Base-by-base conservation (phyloP, 2,888 invertebrate genomes). In the Zaprionus obscuricornis region DNA sequence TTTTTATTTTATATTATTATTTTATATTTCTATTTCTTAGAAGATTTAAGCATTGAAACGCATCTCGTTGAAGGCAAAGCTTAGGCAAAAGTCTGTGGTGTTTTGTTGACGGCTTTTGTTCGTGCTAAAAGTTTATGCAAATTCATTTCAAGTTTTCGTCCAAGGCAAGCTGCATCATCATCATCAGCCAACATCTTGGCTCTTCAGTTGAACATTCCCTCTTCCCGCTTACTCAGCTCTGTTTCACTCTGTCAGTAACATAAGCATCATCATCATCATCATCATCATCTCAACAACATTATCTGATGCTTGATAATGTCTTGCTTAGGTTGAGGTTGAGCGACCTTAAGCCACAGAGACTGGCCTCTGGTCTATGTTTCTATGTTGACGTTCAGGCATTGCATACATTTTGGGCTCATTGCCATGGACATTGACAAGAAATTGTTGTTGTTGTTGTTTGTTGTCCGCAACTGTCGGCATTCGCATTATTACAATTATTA, bases 401-500 rank as follows among this genome's bases (percentile, higher is more conserved):
- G 51, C 62, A 47, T 34, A 54, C 27, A 63, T 45, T n/a, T 62
- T 71, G 57, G 67, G 60, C 67, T 59, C 68, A 46, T 29, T 39
- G 55, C 42, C 60, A 50, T 29, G 66, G 31, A 55, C 51, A 55
- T 29, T 16, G 33, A 27, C 37, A 37, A 43, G 36, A 13, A 17
- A 37, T 14, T 7, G 39, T 26, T 18, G 22, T 26, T 18, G 43
- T 42, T 45, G 27, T 47, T 60, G 75, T 56, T 49, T 62, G 78
- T 55, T 69, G 72, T 52, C 66, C 73, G 74, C 73, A 78, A 77
- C 78, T 82, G 74, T 82, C 82, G 75, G 74, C 66, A 82, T 74
- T 77, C 60, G 68, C 57, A 85, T 77, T 82, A 79, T 85, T 78
- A 77, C 85, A 85, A 79, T 79, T 82, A 79, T 79, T 85, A 82